phyloP scores from a whole-genome alignment of 2,888 invertebrate genomes.

The Panopea generosa region DNA sequence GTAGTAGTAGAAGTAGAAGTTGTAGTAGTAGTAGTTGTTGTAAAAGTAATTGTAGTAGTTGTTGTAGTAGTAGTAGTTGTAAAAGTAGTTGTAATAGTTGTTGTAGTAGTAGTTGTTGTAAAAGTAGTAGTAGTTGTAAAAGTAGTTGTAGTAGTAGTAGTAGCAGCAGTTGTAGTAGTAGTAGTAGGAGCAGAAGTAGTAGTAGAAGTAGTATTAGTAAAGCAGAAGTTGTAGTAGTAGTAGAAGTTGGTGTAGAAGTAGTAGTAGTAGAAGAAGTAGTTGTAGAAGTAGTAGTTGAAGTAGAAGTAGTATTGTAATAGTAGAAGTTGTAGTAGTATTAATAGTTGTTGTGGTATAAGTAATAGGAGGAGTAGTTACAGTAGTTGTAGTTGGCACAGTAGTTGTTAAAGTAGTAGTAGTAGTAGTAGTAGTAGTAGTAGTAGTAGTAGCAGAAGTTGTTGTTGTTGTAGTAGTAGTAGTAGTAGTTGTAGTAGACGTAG shows the following conservation, averaged over 20 bases:
- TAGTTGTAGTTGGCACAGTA: no score
- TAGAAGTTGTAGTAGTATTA: background rate
- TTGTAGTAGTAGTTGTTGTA: no score
- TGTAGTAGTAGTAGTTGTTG: no score
- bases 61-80: no score
- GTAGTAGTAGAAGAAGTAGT: background rate
- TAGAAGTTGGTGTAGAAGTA: background rate
- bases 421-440: no score
- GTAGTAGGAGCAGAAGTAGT: background rate
- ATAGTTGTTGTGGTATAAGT: background rate
- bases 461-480: background rate
- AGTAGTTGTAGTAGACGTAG: background rate
- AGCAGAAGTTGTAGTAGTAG: background rate
- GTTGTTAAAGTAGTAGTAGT: no score
- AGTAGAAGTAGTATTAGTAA: background rate
- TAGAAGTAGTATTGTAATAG: background rate
- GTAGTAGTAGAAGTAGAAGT: no score
- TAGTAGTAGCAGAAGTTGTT: no score
- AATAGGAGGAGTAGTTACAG: background rate
- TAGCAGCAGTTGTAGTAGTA: background rate
- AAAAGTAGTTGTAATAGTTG: no score
- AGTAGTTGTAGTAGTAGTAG: no score
- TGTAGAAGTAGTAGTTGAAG: background rate
- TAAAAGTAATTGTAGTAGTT: no score
- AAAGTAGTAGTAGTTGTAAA: no score